Evolutionary conservation across 2,888 invertebrate genomes (phyloP), one percentile per base, ranked within the genome.

Genomic region (Xanthostigma xanthostigma): DNA sequence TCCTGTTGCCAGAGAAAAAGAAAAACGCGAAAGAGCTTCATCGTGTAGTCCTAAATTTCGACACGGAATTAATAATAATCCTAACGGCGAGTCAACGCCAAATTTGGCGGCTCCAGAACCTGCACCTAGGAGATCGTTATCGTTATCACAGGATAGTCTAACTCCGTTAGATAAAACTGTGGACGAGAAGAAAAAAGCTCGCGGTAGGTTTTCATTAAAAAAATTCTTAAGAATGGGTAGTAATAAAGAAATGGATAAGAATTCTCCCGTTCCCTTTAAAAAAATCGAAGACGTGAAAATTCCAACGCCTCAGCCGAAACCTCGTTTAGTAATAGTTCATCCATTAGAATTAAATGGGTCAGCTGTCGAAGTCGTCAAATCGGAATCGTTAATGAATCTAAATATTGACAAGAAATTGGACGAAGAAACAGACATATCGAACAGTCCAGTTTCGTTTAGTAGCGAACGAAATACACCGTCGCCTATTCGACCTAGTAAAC

Each of bases 251-350:
- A 69, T 80, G 35, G 75, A 77, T 49, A 80, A 81, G 59, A 62
- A 68, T 0, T 63, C 68, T 52, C 65, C 74, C 41, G 63, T 66
- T 41, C 71, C 75, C 1, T 65, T 66, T 48, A 64, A 66, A 42
- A 75, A 72, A 59, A 60, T 62, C 44, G 77, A 78, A 53, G 77
- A 78, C 51, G 69, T 74, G 36, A 70, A 67, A 49, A 74, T 75
- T 41, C 65, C 72, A 44, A 72, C 74, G 14, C 76, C 77, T 8
- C 75, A 77, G 58, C 76, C 78, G 8, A 85, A 84, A 59, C 84
- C 84, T 3, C 75, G 86, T 12, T 71, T 89, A 27, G 87, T 90
- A 51, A 91, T 91, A 56, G 88, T 91, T 53, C 91, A 91, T 72
- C 91, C 91, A 11, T 71, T 87, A 57, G 90, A 91, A 60, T 74